A percentile compares a stretch with the other conserved stretches of the same genome.
These are phyloP conservation scores for Gymnocypris eckloni DNA, from an alignment of 2,797 vertebrate species.

Conservation along the genomic window DNA sequence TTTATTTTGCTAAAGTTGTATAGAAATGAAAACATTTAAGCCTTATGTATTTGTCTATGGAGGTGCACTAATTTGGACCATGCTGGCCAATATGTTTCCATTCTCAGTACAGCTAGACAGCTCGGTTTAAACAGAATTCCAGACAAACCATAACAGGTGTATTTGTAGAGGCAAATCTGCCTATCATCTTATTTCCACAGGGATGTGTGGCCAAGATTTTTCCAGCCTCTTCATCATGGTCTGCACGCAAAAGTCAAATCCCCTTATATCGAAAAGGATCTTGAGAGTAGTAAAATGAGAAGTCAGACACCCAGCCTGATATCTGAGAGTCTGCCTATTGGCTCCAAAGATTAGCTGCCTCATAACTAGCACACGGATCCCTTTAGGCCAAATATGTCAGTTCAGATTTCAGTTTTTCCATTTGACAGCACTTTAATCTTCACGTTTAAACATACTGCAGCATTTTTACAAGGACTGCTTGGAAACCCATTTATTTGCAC, in stretches of 20 bases:
- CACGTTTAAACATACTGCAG: conserved; percentile 33
- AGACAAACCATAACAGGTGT: conserved; percentile 64
- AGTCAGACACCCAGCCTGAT: conserved; percentile 57
- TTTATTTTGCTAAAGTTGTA: conserved; percentile 6
- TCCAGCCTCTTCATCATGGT: conserved; percentile 66
- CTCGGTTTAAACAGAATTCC: conserved; percentile 50
- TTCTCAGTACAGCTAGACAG: conserved; percentile 31
- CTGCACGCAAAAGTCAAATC: conserved; percentile 67
- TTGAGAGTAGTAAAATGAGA: conserved; percentile 58
- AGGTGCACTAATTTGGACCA: conserved; percentile 1
- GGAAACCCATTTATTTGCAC: conserved; percentile 48
- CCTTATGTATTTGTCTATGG: conserved; percentile 1
- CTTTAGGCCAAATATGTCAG: conserved; percentile 58
- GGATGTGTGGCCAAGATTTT: conserved; percentile 69
- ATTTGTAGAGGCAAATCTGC: conserved; percentile 61
- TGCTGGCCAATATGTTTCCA: conserved; percentile 10
- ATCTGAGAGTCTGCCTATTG: conserved; percentile 54
- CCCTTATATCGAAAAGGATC: conserved; percentile 64
- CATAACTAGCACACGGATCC: conserved; percentile 45
- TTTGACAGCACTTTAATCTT: conserved; percentile 55
- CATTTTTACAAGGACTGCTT: conserved; percentile 39
- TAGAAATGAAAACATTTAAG: conserved; percentile 17
- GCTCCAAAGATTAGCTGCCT: conserved; percentile 49
- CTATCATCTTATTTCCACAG: conserved; percentile 58
- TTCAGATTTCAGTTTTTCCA: conserved; percentile 49